A percentile compares a stretch with the other conserved stretches of the same genome.
Evolutionary conservation across 2,888 invertebrate species (phyloP).

Genomic region (Sinotaia quadrata): DNA sequence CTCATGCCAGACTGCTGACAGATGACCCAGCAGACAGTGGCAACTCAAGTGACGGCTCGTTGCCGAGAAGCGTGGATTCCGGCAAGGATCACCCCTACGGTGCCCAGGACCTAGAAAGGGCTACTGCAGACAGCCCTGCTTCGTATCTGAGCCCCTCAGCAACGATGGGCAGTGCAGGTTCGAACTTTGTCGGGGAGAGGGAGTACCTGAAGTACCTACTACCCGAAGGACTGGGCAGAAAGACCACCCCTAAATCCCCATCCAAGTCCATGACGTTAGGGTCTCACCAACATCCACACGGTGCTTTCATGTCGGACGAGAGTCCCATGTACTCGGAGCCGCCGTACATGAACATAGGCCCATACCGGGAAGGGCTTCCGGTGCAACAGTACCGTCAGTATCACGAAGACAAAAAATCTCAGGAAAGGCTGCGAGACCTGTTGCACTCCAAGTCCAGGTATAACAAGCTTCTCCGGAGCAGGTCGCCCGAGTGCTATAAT

Average conservation of each 20-base stretch:
- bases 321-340: constrained; percentile 32
- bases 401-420: constrained; percentile 51
- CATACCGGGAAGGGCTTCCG: constrained; percentile 31
- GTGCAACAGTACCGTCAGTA: constrained; percentile 19
- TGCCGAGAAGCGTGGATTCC: constrained; percentile 61
- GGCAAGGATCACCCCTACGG: constrained; percentile 23
- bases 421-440: constrained; percentile 61
- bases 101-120: constrained; percentile 22
- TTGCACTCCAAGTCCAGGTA: constrained; percentile 63
- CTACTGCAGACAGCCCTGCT: constrained; percentile 32
- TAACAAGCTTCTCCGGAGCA: constrained; percentile 74
- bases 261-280: constrained; percentile 31
- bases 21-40: constrained; percentile 60
- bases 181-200: constrained; percentile 38
- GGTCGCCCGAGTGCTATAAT: constrained; percentile 78
- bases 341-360: constrained; percentile 39
- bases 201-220: constrained; percentile 48
- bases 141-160: constrained; percentile 33
- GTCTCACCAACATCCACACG: constrained; percentile 4
- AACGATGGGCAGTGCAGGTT: constrained; percentile 37
- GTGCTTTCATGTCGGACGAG: constrained; percentile 18
- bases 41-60: constrained; percentile 62
- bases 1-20: constrained; percentile 61
- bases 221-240: constrained; percentile 35
- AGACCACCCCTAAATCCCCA: constrained; percentile 36